Percentiles rank a stretch among this genome's conserved stretches.
Evolutionary conservation across 2,888 invertebrate genomes (phyloP).

Genomic region (Poecilobothrus nobilitatus): DNA sequence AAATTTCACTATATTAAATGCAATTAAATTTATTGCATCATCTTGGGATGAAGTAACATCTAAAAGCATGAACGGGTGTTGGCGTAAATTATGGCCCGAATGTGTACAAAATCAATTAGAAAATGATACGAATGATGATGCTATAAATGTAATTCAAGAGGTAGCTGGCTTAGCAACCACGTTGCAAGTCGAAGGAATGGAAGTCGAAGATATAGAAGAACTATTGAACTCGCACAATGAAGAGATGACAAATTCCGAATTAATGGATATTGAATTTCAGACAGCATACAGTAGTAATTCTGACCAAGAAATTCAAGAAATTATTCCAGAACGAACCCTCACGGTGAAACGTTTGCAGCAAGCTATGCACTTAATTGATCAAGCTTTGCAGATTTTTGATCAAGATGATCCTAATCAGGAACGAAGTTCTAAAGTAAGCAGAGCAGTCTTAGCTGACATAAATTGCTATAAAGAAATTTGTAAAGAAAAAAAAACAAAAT

Average conservation of each 20-base stretch:
- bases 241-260: constrained; percentile 9
- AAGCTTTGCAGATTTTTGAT: constrained; percentile 7
- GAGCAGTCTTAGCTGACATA: neutral
- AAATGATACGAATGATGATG: constrained; percentile 4
- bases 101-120: constrained; percentile 5
- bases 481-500: neutral
- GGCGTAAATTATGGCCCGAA: constrained; percentile 9
- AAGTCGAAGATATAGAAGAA: constrained; percentile 2
- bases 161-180: neutral
- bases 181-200: constrained; percentile 3
- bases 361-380: constrained; percentile 7
- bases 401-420: constrained; percentile 10
- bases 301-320: neutral
- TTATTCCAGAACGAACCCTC: neutral
- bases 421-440: constrained; percentile 9
- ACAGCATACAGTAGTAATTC: constrained; percentile 7
- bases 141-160: constrained; percentile 8
- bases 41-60: neutral
- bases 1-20: constrained; percentile 2
- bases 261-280: constrained; percentile 8
- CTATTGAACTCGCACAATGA: constrained; percentile 7
- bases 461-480: constrained; percentile 9
- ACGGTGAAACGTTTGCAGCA: constrained; percentile 1
- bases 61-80: neutral
- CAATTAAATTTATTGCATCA: neutral